These are phyloP conservation scores for Prionace glauca DNA, from an alignment of 2,797 vertebrate species.

Conservation along the genomic window DNA sequence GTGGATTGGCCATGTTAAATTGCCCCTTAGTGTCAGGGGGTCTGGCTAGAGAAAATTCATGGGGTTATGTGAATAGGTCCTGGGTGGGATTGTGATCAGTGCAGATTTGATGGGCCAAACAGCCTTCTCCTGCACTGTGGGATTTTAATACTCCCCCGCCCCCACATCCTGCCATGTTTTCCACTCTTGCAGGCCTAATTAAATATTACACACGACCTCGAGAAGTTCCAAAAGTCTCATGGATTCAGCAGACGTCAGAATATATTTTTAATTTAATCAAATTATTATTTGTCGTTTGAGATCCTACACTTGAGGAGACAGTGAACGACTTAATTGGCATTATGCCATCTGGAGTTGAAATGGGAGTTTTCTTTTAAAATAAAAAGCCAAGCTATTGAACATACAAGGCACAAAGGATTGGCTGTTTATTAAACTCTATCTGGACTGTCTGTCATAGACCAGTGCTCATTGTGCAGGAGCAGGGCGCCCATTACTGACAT, in stretches of 20 bases:
- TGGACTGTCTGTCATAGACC: conserved; percentile 14
- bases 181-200: neutral
- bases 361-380: neutral
- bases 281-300: conserved; percentile 14
- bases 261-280: neutral
- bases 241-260: neutral
- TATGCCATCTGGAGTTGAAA: conserved; percentile 16
- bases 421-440: conserved; percentile 35
- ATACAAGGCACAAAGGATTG: neutral
- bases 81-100: no score
- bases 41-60: no score
- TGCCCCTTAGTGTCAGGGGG: no score
- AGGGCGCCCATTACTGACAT: neutral
- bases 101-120: no score
- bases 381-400: neutral
- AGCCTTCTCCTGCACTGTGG: no score
- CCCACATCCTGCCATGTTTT: neutral
- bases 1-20: no score
- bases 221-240: neutral
- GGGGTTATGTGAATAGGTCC: no score
- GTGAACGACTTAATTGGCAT: neutral
- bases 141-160: no score
- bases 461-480: conserved; percentile 26
- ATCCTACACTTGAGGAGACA: neutral
- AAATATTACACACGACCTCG: neutral